Percentiles rank a stretch among this genome's conserved stretches.
Conservation (phyloP, 2,888 invertebrate genomes). For the Acleris literana region DNA sequence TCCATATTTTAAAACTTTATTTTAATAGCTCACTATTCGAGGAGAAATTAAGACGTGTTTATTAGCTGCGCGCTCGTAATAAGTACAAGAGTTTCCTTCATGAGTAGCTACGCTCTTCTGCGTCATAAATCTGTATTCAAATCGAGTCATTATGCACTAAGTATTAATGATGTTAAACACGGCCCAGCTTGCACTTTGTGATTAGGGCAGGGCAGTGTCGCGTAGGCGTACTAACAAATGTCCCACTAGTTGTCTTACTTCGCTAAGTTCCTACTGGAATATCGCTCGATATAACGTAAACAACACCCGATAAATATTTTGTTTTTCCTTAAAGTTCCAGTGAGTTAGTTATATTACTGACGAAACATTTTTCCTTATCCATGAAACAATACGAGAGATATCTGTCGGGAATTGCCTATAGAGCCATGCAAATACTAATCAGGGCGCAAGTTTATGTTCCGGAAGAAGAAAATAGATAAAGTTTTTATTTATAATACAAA, state of each 20-base stretch:
- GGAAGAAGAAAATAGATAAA: constrained; percentile 68
- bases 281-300: background rate
- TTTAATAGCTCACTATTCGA: constrained; percentile 81
- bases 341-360: background rate
- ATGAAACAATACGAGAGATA: constrained; percentile 32
- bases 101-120: constrained; percentile 61
- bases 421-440: constrained; percentile 52
- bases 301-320: too few relatives aligned
- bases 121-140: constrained; percentile 69
- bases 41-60: constrained; percentile 81
- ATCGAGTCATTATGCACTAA: constrained; percentile 48
- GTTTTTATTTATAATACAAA: constrained; percentile 45
- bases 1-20: constrained; percentile 81
- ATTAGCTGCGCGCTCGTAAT: constrained; percentile 75
- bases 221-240: background rate
- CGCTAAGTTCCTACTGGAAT: background rate
- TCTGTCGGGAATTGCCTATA: constrained; percentile 39
- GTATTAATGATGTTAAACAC: constrained; percentile 26
- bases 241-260: background rate
- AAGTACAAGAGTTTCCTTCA: constrained; percentile 75
- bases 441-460: constrained; percentile 60
- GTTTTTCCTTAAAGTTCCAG: too few relatives aligned
- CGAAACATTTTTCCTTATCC: constrained; percentile 34
- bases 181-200: background rate
- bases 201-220: background rate